Evolutionary conservation across 2,797 vertebrate species (phyloP).

Genomic region (Labroides dimidiatus): DNA sequence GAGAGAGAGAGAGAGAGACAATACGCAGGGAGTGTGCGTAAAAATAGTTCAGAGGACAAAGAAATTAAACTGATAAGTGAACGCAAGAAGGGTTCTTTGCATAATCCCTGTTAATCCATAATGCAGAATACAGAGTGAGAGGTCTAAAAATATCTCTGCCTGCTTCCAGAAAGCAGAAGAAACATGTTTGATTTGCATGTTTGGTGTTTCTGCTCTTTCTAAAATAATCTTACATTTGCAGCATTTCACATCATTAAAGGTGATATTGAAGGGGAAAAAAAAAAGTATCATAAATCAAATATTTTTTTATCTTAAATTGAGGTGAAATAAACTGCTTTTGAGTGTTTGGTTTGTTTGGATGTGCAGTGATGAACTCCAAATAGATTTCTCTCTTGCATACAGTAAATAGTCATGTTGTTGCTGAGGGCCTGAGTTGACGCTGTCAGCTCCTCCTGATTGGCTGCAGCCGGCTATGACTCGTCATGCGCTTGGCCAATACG

Average conservation of each 20-base stretch:
- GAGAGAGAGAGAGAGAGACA: constrained; percentile 89
- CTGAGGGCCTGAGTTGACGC: constrained; percentile 79
- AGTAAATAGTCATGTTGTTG: constrained; percentile 83
- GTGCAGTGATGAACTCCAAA: constrained; percentile 46
- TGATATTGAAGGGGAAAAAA: background rate
- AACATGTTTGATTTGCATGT: constrained; percentile 34
- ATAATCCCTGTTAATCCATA: constrained; percentile 79
- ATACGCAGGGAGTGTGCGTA: constrained; percentile 60
- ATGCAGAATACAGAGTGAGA: constrained; percentile 56
- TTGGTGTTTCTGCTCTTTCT: constrained; percentile 25
- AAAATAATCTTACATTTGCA: constrained; percentile 4
- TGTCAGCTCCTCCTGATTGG: constrained; percentile 74
- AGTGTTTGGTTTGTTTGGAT: constrained; percentile 16
- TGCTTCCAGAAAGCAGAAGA: constrained; percentile 22
- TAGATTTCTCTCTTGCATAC: constrained; percentile 63
- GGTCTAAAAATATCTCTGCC: constrained; percentile 58
- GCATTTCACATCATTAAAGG: background rate
- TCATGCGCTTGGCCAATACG: constrained; percentile 70
- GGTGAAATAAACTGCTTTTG: background rate
- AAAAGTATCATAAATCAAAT: background rate
- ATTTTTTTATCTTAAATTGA: background rate
- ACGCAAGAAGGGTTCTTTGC: constrained; percentile 63
- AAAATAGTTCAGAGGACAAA: constrained; percentile 72
- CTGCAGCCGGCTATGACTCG: constrained; percentile 70
- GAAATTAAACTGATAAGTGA: constrained; percentile 69